Evolutionary conservation across 2,888 invertebrate genomes (phyloP), one percentile per base, ranked within the genome.

Genomic region (Chalcis sispes): DNA sequence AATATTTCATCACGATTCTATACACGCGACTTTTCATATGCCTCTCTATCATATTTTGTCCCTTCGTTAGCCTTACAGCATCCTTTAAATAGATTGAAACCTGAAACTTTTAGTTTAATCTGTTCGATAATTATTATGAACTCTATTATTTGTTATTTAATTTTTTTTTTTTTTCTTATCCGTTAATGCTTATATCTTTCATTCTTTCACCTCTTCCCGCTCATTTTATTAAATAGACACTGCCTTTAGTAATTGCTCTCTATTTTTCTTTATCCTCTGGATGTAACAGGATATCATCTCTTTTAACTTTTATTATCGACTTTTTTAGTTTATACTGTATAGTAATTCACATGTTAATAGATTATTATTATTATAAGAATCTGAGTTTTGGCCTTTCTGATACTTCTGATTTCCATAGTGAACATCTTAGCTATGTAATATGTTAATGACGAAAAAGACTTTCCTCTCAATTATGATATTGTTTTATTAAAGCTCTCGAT

Each of bases 1-100:
- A 76, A 79, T 77, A 81, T 81, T 79, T 79, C 77, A 79, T 77
- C 78, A 29, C 20, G 27, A 40, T 13, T 23, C 46, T 72, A 59
- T 18, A 4, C n/a, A 36, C 48, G 23, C n/a, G n/a, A n/a, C 32
- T 65, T 54, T 8, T 59, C 29, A 5, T 40, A 10, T n/a, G 40
- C 52, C n/a, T 40, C 18, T n/a, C 40, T 27, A 50, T n/a, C 15
- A 46, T 25, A 36, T 66, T 36, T 5, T 36, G 20, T 20, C 29
- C 18, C 25, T 46, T 36, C 7, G 15, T 61, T n/a, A 54, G 58
- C 74, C 52, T 52, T 64, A 15, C 50, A 75, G 66, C 71, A 71
- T 61, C 61, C 46, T 10, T 71, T 75, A 75, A 71, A 75, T 75
- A 75, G 75, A 75, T 66, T 46, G 71, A 72, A 29, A 42, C 64